These are phyloP conservation scores for Lates calcarifer DNA, from an alignment of 2,113 vertebrate genomes.

Conservation along the genomic window DNA sequence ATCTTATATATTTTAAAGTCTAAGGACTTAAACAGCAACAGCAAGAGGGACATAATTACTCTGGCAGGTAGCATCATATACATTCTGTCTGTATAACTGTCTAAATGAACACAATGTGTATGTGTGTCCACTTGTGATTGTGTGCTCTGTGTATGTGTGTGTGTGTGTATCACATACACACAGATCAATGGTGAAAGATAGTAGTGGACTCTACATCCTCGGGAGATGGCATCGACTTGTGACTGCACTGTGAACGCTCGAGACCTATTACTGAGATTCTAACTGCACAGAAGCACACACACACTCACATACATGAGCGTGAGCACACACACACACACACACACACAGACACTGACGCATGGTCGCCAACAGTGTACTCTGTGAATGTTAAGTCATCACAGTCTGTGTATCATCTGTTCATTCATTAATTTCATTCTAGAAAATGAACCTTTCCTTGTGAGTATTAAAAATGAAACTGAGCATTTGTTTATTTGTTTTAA, in stretches of 20 bases:
- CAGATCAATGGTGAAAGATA: constrained; percentile 61
- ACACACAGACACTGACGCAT: not conserved
- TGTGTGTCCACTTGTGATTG: constrained; percentile 4
- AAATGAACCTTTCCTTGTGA: constrained; percentile 14
- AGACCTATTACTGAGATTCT: constrained; percentile 47
- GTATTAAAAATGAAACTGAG: constrained; percentile 8
- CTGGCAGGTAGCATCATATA: not conserved
- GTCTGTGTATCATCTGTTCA: constrained; percentile 25
- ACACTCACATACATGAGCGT: not conserved
- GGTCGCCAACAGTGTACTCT: not conserved
- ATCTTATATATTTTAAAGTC: constrained; percentile 30
- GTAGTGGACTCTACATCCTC: constrained; percentile 51
- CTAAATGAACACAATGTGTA: not conserved
- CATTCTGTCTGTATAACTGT: not conserved
- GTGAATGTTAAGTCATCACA: constrained; percentile 23
- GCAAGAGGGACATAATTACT: constrained; percentile 19
- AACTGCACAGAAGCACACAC: not conserved
- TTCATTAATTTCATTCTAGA: constrained; percentile 24
- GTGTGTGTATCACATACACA: constrained; percentile 43
- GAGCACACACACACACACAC: not conserved
- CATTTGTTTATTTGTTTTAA: constrained; percentile 23
- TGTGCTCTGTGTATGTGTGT: constrained; percentile 1
- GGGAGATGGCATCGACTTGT: constrained; percentile 57
- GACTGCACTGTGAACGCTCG: constrained; percentile 42
- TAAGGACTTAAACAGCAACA: constrained; percentile 7